Evolutionary conservation across 2,113 vertebrate genomes (phyloP), one percentile per base, ranked within the genome.

Genomic region (Phaethon lepturus): DNA sequence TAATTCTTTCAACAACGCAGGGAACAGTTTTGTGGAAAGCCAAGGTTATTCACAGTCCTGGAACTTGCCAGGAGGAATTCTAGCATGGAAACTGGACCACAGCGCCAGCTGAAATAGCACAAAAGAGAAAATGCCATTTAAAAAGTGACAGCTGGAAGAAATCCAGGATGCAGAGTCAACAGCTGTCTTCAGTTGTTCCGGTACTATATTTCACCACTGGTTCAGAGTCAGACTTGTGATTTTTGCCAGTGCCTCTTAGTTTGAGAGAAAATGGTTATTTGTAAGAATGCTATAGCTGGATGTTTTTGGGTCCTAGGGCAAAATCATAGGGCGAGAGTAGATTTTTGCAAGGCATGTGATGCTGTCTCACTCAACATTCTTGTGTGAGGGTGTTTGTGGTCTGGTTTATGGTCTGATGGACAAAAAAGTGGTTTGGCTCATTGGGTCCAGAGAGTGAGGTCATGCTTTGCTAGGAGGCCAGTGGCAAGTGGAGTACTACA

Each of bases 181-280:
- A 96, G 50, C 75, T 96, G 79, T 80, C 79, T 88, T 92, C 76
- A 68, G 42, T 92, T 95, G 94, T 88, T 60, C 17, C 33, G 63
- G 13, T 74, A 45, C 50, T 81, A 1, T 24, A 71, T 90, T 93
- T 74, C 38, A 33, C 71, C 25, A 24, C n/a, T 44, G n/a, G 20
- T 81, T 93, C 56, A 78, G 52, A 63, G 52, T n/a, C 16, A 75
- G 38, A 42, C 29, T 28, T 42, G 7, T 68, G 53, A 68, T 77
- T 91, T 91, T 92, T 77, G 25, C 53, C 33, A 64, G 25, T 38
- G 24, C 82, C 26, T 79, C 50, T 42, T 68, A 42, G 38, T 59
- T 25, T 80, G 14, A 72, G 52, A 84, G 18, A 83, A 93, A 92
- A 88, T 31, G 5, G 3, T 38, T 77, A 13, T 59, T 62, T 75